These are phyloP conservation scores for Nomada fucata DNA, from an alignment of 2,888 invertebrate genomes.

Conservation along the genomic window DNA sequence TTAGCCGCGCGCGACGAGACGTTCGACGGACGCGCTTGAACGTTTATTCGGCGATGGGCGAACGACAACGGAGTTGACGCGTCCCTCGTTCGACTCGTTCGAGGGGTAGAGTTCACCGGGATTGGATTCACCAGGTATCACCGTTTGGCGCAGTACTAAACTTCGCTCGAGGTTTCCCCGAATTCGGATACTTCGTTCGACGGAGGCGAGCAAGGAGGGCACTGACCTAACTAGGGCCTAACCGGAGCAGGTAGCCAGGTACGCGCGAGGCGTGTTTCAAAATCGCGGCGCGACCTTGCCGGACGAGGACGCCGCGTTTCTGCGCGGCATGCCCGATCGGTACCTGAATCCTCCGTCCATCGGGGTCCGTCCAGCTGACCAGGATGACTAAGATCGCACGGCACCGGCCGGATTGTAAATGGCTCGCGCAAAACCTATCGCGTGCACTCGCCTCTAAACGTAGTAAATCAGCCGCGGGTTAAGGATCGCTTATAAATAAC, in stretches of 20 bases:
- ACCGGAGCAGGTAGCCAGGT: conserved; percentile 7
- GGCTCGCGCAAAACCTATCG: conserved; percentile 68
- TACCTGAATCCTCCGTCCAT: conserved; percentile 50
- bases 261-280: conserved; percentile 46
- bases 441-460: conserved; percentile 61
- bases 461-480: conserved; percentile 71
- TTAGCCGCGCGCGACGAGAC: neutral
- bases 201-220: neutral
- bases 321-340: conserved; percentile 44
- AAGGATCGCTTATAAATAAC: conserved; percentile 82
- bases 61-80: too few species aligned
- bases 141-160: too few species aligned
- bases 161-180: neutral
- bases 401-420: conserved; percentile 76
- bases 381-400: conserved; percentile 74
- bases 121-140: too few species aligned
- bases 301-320: conserved; percentile 66
- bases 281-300: conserved; percentile 62
- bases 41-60: neutral
- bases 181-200: neutral
- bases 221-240: too few species aligned
- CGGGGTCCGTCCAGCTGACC: conserved; percentile 61
- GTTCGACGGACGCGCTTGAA: neutral
- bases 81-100: too few species aligned
- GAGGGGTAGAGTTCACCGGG: too few species aligned